These are phyloP conservation scores for Enteromius argenteus DNA, from an alignment of 2,797 vertebrate species.

Conservation along the genomic window DNA sequence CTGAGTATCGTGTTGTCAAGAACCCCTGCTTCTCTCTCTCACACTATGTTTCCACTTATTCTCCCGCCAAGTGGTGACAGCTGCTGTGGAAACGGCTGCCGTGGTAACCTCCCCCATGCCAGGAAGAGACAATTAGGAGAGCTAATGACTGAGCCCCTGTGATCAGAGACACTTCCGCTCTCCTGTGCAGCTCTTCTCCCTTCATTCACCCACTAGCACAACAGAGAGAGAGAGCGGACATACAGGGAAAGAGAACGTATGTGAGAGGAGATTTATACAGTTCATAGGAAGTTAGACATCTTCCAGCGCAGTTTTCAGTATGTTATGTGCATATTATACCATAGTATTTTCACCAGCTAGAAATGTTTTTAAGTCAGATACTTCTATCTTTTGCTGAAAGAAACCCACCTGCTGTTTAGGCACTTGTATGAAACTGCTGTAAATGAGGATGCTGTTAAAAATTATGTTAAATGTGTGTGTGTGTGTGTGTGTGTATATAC, in stretches of 20 bases:
- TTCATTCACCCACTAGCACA: slow-evolving; percentile 8
- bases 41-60: slow-evolving; percentile 48
- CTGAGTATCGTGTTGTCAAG: slow-evolving; percentile 35
- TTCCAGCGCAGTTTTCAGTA: background rate
- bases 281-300: background rate
- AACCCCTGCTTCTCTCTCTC: slow-evolving; percentile 42
- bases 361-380: too few species aligned
- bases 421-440: too few species aligned
- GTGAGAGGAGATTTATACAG: background rate
- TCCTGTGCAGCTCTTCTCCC: background rate
- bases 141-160: slow-evolving; percentile 61
- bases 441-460: too few species aligned
- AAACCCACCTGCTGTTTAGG: too few species aligned
- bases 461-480: too few species aligned
- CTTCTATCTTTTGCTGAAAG: too few species aligned
- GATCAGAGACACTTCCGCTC: slow-evolving; percentile 39
- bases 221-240: slow-evolving; percentile 2
- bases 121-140: slow-evolving; percentile 63
- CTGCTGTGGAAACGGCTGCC: slow-evolving; percentile 51
- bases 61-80: slow-evolving; percentile 53
- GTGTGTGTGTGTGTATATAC: too few species aligned
- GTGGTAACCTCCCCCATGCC: slow-evolving; percentile 49
- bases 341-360: too few species aligned
- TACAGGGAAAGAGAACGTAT: background rate
- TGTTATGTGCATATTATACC: background rate